Evolutionary conservation across 2,113 vertebrate genomes (phyloP).

Genomic region (Lophochroa leadbeateri): DNA sequence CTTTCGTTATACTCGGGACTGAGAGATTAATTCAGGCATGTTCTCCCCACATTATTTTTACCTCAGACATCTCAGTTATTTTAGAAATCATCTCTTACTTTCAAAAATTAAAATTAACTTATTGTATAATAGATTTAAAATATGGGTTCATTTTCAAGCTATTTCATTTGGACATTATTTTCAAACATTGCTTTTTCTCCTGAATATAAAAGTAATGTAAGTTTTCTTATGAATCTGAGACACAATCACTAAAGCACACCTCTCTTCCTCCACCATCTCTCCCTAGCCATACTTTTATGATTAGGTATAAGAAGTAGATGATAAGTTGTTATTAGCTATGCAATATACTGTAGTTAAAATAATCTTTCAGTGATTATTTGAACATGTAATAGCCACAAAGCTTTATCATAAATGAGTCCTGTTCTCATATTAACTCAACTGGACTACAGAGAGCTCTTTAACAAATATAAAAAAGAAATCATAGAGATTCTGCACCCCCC

Average conservation of each 20-base stretch:
- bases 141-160: neutral
- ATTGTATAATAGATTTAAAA: neutral
- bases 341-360: neutral
- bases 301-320: neutral
- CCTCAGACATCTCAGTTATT: neutral
- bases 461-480: neutral
- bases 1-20: neutral
- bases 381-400: neutral
- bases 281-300: neutral
- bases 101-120: neutral
- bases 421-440: neutral
- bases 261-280: neutral
- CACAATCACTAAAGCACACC: neutral
- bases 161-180: neutral
- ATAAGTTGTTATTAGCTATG: neutral
- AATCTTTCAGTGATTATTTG: neutral
- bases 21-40: neutral
- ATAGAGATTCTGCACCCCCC: neutral
- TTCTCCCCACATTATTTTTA: neutral
- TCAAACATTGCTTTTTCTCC: neutral
- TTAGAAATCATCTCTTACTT: neutral
- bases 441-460: neutral
- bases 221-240: neutral
- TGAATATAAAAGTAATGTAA: neutral
- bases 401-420: neutral